phyloP scores from a whole-genome alignment of 2,113 vertebrate species.

The Crotalus horridus region DNA sequence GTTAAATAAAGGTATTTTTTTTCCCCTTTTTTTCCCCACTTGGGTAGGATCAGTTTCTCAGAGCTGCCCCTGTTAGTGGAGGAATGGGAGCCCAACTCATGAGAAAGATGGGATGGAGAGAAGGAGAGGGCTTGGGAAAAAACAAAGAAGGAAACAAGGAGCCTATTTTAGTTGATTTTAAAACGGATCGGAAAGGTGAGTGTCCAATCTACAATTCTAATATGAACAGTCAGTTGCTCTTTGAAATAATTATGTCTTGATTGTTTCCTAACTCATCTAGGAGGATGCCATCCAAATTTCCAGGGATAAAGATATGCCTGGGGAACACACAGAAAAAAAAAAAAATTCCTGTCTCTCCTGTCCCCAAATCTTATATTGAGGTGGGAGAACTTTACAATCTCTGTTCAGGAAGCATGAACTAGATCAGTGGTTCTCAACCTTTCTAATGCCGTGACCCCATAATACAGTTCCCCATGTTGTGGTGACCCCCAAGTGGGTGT shows the following conservation, averaged over 20 bases:
- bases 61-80: slow-evolving; percentile 91
- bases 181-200: slow-evolving; percentile 95
- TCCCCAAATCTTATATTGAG: background rate
- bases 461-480: too few species aligned
- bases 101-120: slow-evolving; percentile 98
- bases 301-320: background rate
- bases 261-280: background rate
- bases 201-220: background rate
- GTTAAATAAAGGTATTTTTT: slow-evolving; percentile 64
- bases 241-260: background rate
- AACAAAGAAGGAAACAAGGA: slow-evolving; percentile 94
- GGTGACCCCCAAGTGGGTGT: too few species aligned
- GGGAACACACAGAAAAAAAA: background rate
- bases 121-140: slow-evolving; percentile 93
- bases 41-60: slow-evolving; percentile 96
- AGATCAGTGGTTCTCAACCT: background rate
- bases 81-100: slow-evolving; percentile 96
- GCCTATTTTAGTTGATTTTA: slow-evolving; percentile 96
- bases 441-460: too few species aligned
- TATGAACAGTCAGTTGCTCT: background rate
- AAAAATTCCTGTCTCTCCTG: background rate
- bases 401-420: background rate
- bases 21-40: slow-evolving; percentile 76
- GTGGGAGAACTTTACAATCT: background rate
- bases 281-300: background rate